Conservation (phyloP, 2,888 invertebrate species). For the Gasteruption jaculator region DNA sequence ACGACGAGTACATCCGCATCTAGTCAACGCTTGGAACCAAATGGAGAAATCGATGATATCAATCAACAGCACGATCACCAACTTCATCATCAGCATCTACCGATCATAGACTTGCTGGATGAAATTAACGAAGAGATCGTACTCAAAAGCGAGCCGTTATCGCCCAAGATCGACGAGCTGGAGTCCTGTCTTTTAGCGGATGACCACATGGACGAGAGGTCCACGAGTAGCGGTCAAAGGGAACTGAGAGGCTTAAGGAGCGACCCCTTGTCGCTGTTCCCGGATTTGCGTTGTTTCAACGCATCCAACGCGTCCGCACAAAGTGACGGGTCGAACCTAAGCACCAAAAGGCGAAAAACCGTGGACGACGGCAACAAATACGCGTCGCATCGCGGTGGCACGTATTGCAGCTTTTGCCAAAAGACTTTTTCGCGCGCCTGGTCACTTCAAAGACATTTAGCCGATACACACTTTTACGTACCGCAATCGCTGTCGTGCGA, state of each 20-base stretch:
- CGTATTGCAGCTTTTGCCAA: constrained; percentile 51
- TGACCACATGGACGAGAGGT: constrained; percentile 15
- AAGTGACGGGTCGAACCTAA: constrained; percentile 2
- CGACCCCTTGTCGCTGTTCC: too few relatives aligned
- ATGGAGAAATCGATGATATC: constrained; percentile 14
- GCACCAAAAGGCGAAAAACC: constrained; percentile 1
- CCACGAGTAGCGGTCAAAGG: background rate
- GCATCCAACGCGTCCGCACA: too few relatives aligned
- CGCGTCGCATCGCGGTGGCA: constrained; percentile 23
- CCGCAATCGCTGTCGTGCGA: constrained; percentile 53
- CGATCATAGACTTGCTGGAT: constrained; percentile 45
- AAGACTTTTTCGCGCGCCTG: constrained; percentile 54
- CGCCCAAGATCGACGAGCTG: constrained; percentile 39
- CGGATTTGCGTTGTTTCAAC: too few relatives aligned
- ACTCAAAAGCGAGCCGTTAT: constrained; percentile 43
- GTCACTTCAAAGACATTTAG: constrained; percentile 54
- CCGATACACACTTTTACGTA: constrained; percentile 54
- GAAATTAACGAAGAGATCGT: constrained; percentile 43
- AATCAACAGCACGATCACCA: constrained; percentile 16
- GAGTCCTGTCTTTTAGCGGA: constrained; percentile 36
- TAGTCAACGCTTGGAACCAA: constrained; percentile 26
- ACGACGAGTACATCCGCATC: constrained; percentile 14
- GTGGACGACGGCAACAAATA: background rate
- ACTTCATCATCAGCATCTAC: constrained; percentile 31
- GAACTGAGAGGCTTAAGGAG: background rate